A percentile compares a stretch with the other conserved stretches of the same genome.
Evolutionary conservation across 37 sponge, comb jelly and placozoan genomes (phyloP).

Genomic region (Halisarca cf. caerulea): DNA sequence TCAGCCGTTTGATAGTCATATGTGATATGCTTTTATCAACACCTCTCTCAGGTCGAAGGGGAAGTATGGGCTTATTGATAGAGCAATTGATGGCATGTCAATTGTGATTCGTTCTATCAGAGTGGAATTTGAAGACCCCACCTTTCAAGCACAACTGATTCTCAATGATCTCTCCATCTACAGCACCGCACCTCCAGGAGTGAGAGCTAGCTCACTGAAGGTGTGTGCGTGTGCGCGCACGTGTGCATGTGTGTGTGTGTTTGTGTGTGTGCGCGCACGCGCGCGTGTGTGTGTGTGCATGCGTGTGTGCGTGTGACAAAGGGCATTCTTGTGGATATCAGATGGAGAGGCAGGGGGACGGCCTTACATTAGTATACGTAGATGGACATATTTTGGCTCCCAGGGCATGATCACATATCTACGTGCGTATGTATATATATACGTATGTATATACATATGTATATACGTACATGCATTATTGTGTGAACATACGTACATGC

Average conservation of each 20-base stretch:
- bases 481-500: too few species aligned
- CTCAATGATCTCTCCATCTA: slow-evolving; percentile 65
- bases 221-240: too few species aligned
- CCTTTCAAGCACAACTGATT: slow-evolving; percentile 49
- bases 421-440: not conserved
- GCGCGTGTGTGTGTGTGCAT: not conserved
- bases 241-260: not conserved
- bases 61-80: slow-evolving; percentile 81
- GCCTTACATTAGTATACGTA: too few species aligned
- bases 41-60: slow-evolving; percentile 48
- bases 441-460: not conserved
- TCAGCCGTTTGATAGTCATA: too few species aligned
- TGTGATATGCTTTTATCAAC: too few species aligned
- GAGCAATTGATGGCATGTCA: slow-evolving; percentile 83
- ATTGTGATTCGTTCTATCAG: slow-evolving; percentile 64
- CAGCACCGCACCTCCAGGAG: slow-evolving; percentile 59
- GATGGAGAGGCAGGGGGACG: too few species aligned
- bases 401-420: not conserved
- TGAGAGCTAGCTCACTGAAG: slow-evolving; percentile 7
- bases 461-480: not conserved
- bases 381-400: too few species aligned
- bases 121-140: slow-evolving; percentile 56
- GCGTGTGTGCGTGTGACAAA: not conserved
- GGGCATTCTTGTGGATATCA: too few species aligned
- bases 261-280: not conserved